These are phyloP conservation scores for Aplidium turbinatum DNA, from an alignment of 23 tunicate species.

Conservation along the genomic window DNA sequence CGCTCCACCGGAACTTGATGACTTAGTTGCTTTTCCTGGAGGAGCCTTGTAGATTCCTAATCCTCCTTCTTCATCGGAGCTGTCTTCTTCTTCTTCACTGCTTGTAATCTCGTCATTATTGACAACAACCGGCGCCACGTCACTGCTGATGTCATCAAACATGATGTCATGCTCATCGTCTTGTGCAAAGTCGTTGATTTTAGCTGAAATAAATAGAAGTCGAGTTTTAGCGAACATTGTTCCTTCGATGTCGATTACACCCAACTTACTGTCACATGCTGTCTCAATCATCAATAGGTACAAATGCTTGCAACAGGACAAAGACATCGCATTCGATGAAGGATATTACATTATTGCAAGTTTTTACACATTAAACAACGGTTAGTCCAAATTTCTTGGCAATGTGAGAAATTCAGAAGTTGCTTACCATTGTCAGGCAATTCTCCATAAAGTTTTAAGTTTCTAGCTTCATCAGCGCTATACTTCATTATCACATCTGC, in stretches of 20 bases:
- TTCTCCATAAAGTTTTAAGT: conserved; percentile 82
- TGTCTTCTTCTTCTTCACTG: conserved; percentile 50
- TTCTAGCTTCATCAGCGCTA: conserved; percentile 95
- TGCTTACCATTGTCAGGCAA: conserved; percentile 84
- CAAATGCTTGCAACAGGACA: too few relatives aligned
- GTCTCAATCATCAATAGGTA: too few relatives aligned
- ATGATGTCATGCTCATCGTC: conserved; percentile 71
- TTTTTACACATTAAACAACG: too few relatives aligned
- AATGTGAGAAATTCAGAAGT: too few relatives aligned
- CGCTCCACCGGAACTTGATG: conserved; percentile 26
- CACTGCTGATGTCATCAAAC: conserved; percentile 80
- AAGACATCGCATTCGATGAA: too few relatives aligned
- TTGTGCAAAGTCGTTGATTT: conserved; percentile 77
- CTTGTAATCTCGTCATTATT: conserved; percentile 27
- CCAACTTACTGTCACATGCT: too few relatives aligned
- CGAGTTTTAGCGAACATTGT: neutral
- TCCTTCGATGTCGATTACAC: too few relatives aligned
- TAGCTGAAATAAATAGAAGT: conserved; percentile 43
- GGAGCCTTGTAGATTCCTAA: neutral
- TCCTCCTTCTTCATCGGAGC: conserved; percentile 50
- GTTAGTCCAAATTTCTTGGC: too few relatives aligned
- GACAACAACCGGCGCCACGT: conserved; percentile 24
- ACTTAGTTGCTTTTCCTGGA: conserved; percentile 6
- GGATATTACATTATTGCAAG: too few relatives aligned
- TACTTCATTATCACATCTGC: conserved; percentile 97